phyloP scores from a whole-genome alignment of 2,113 vertebrate genomes.

The Corythornis cristatus region DNA sequence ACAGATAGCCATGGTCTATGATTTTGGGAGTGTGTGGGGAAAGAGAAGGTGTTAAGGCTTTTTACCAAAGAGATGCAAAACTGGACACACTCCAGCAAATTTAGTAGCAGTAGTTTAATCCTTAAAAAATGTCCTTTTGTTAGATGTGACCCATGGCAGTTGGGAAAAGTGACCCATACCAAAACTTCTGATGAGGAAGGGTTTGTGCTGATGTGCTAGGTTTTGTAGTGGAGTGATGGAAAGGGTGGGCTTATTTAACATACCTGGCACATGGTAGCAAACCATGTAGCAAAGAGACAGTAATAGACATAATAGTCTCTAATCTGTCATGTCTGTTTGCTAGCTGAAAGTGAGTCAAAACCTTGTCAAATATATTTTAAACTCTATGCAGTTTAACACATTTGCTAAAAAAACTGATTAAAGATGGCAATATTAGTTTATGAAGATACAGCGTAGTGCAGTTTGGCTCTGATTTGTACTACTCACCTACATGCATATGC shows the following conservation, averaged over 20 bases:
- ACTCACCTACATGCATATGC: not conserved
- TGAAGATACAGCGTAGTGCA: rapidly evolving
- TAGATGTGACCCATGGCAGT: not conserved
- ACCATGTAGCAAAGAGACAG: not conserved
- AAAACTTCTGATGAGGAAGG: not conserved
- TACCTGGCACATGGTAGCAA: not conserved
- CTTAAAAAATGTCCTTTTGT: not conserved
- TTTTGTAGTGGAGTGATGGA: not conserved
- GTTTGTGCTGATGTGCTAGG: not conserved
- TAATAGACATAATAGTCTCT: rapidly evolving
- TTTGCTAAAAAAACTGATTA: not conserved
- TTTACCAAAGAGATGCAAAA: not conserved
- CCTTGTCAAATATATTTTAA: not conserved
- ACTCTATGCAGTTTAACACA: not conserved
- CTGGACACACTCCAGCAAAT: not conserved
- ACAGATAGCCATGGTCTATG: not conserved
- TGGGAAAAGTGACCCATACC: not conserved
- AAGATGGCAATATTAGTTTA: not conserved
- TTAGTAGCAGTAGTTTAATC: not conserved
- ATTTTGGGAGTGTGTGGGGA: not conserved
- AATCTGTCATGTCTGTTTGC: not conserved
- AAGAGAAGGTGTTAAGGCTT: not conserved
- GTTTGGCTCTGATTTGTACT: not conserved
- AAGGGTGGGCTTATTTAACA: not conserved
- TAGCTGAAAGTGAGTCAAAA: not conserved